Evolutionary conservation across 2,888 invertebrate genomes (phyloP).

Genomic region (Synergus itoensis): DNA sequence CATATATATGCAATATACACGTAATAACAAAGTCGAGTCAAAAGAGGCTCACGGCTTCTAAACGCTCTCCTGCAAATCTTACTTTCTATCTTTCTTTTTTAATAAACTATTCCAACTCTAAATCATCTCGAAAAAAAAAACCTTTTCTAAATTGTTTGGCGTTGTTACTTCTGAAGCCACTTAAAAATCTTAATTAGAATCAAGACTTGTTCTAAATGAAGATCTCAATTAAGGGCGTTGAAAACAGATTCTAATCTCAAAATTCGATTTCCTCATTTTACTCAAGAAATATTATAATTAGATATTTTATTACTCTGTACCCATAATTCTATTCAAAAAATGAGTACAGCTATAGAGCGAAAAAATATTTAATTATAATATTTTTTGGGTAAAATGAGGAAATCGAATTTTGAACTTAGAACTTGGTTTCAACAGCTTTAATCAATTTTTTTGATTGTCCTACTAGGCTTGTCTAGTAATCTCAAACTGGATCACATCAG

Average conservation of each 20-base stretch:
- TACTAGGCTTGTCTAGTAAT: slow-evolving; percentile 39
- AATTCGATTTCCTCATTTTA: too few relatives aligned
- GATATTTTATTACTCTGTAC: too few relatives aligned
- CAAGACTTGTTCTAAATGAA: neutral
- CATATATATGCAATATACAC: slow-evolving; percentile 14
- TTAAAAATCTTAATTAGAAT: neutral
- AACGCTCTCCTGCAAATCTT: neutral
- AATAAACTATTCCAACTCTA: slow-evolving; percentile 16
- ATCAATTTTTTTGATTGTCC: slow-evolving; percentile 44
- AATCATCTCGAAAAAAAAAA: slow-evolving; percentile 11
- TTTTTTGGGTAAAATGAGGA: too few relatives aligned
- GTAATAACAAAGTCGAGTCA: slow-evolving; percentile 7
- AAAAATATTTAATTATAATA: too few relatives aligned
- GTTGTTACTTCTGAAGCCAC: slow-evolving; percentile 9
- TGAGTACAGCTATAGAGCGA: too few relatives aligned
- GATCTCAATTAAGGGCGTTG: slow-evolving; percentile 6
- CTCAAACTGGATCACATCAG: slow-evolving; percentile 14
- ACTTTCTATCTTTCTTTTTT: neutral
- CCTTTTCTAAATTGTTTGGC: neutral
- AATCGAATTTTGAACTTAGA: neutral
- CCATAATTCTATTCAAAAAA: too few relatives aligned
- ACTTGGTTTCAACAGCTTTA: too few relatives aligned
- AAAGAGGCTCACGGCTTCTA: neutral
- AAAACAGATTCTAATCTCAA: too few relatives aligned
- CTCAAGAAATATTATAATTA: too few relatives aligned